Evolutionary conservation across 2,888 invertebrate genomes (phyloP), one percentile per base, ranked within the genome.

Genomic region (Metellina segmentata): DNA sequence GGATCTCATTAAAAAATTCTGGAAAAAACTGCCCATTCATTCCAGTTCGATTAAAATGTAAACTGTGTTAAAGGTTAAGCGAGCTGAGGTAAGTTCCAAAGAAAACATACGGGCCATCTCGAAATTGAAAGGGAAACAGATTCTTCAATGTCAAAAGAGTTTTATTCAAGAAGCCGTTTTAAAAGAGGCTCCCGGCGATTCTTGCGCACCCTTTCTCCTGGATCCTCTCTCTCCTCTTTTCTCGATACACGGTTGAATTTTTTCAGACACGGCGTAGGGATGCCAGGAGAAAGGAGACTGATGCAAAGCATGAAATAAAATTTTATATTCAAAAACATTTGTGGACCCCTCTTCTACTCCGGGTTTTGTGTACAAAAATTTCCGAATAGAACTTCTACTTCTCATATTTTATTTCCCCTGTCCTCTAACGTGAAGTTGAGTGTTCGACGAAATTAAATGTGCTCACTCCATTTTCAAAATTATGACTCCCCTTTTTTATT

Each of bases 121-220:
- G 82, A 89, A 89, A 89, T 82, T 89, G 89, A 89, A 89, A 89
- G 89, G 77, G 81, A 88, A 89, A 82, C 89, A 82, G 52, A 89
- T 89, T 89, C 82, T 77, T 89, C 89, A 89, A 89, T 89, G 89
- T 82, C 89, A 82, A 89, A 89, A 89, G 81, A 89, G 70, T 70
- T 89, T 81, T 79, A 89, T 89, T 82, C 89, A 77, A 89, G 89
- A 82, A 89, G 81, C 75, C 61, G 89, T 83, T 89, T 89, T 89
- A 89, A 82, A 89, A 77, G 89, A 75, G 81, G 81, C 88, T 89
- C 52, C 19, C 52, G 88, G 75, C 88, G 69, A 51, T 89, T 89
- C 71, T 49, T 11, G 61, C 9, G 16, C 61, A 19, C 69, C 48
- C 61, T 74, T 48, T 51, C 71, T 74, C 34, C 48, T 87, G 16